These are phyloP conservation scores for Zeus faber DNA, from an alignment of 2,113 vertebrate genomes.

Conservation along the genomic window DNA sequence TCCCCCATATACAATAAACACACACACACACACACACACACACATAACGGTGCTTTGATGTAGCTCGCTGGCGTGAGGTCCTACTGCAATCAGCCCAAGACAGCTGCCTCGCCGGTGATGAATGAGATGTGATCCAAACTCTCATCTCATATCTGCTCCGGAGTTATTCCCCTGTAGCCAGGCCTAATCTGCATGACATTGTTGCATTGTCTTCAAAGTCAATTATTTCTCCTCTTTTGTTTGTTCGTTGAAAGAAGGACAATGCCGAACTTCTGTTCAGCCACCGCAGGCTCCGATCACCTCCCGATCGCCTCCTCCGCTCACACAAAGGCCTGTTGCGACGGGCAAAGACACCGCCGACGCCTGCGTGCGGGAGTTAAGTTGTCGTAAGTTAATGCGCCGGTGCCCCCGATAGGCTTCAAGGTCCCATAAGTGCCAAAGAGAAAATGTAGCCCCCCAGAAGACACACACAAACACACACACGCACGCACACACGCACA, in stretches of 20 bases:
- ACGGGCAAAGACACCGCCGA: too few relatives aligned
- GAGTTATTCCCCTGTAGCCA: conserved; percentile 10
- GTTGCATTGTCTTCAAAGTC: conserved; percentile 29
- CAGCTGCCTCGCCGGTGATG: conserved; percentile 15
- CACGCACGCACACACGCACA: too few relatives aligned
- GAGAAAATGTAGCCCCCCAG: too few relatives aligned
- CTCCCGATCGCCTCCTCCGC: neutral
- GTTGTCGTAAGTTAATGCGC: conserved; percentile 22
- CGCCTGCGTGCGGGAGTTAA: neutral
- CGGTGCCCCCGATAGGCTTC: conserved; percentile 12
- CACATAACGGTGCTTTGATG: conserved; percentile 3
- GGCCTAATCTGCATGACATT: conserved; percentile 25
- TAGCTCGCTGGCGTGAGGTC: conserved; percentile 13
- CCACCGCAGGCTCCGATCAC: conserved; percentile 1
- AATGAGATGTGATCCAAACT: conserved; percentile 18
- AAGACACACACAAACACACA: too few relatives aligned
- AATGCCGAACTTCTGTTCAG: neutral
- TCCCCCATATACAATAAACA: neutral
- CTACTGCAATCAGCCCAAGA: conserved; percentile 12
- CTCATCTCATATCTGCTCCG: conserved; percentile 2
- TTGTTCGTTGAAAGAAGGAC: conserved; percentile 20
- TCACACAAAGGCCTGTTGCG: neutral
- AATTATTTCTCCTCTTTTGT: conserved; percentile 27
- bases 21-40: neutral
- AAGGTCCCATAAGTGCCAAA: conserved; percentile 25